A percentile compares a stretch with the other conserved stretches of the same genome.
Evolutionary conservation across 2,888 invertebrate genomes (phyloP).

Genomic region (Sericinus montela): DNA sequence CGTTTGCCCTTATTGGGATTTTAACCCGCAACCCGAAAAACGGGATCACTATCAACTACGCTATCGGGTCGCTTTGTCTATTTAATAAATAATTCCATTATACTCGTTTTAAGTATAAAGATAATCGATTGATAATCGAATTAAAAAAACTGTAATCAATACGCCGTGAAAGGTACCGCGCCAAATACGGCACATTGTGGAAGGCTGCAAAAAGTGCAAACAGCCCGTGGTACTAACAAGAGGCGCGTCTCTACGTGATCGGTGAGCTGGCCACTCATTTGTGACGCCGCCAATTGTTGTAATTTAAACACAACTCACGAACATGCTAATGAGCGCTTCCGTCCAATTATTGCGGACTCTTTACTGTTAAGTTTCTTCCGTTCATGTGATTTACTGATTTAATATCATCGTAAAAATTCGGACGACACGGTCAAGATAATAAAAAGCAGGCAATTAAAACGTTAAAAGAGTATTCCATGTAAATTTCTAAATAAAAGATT

Average conservation of each 20-base stretch:
- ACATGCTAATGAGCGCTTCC: constrained; percentile 17
- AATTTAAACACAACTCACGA: constrained; percentile 1
- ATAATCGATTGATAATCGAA: neutral
- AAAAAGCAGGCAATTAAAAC: too few species aligned
- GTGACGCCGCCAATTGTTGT: constrained; percentile 6
- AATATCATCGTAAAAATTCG: neutral
- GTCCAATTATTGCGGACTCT: constrained; percentile 10
- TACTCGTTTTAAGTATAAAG: too few species aligned
- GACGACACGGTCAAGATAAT: too few species aligned
- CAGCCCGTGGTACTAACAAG: neutral
- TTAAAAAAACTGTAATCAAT: neutral
- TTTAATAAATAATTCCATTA: too few species aligned
- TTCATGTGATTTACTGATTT: constrained; percentile 5
- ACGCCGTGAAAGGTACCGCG: neutral
- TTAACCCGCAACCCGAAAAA: too few species aligned
- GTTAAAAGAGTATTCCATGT: too few species aligned
- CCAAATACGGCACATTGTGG: constrained; percentile 1
- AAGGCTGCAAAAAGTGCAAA: constrained; percentile 3
- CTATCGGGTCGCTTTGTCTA: too few species aligned
- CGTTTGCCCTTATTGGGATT: too few species aligned
- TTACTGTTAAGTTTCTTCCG: constrained; percentile 7
- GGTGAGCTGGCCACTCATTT: neutral
- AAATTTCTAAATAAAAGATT: too few species aligned
- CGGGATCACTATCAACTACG: too few species aligned
- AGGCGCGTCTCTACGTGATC: constrained; percentile 7